A percentile compares a stretch with the other conserved stretches of the same genome.
phyloP scores from a whole-genome alignment of 1,140 invertebrate species.

The Aphaenogaster ashmeadi region DNA sequence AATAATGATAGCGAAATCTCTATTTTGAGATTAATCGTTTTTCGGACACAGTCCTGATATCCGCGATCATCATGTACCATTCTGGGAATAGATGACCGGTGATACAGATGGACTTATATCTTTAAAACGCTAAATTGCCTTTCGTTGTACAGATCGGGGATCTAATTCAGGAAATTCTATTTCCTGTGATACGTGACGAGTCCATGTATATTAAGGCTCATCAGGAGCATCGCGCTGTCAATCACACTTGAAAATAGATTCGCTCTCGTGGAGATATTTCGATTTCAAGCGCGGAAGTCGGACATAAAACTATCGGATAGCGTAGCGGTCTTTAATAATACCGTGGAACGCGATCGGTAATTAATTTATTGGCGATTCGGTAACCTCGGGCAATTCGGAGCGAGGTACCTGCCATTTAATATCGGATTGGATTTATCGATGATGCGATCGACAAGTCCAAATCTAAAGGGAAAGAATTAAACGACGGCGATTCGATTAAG shows the following conservation, averaged over 20 bases:
- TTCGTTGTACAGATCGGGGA: conserved; percentile 27
- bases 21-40: not conserved
- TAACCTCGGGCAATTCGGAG: not conserved
- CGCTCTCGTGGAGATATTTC: conserved; percentile 8
- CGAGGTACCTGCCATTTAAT: not conserved
- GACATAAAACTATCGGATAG: not conserved
- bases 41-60: not conserved
- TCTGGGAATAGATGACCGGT: conserved; percentile 14
- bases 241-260: conserved; percentile 52
- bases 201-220: conserved; percentile 36
- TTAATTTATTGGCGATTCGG: conserved; percentile 49
- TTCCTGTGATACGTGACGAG: conserved; percentile 46
- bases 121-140: conserved; percentile 41
- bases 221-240: conserved; percentile 14
- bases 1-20: not conserved
- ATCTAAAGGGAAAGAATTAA: conserved; percentile 36
- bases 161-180: conserved; percentile 61
- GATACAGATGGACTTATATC: not conserved
- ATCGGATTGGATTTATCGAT: conserved; percentile 6
- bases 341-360: not conserved
- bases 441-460: conserved; percentile 22
- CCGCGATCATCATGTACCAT: not conserved
- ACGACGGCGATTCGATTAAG: conserved; percentile 30
- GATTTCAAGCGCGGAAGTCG: conserved; percentile 19
- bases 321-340: conserved; percentile 40